Percentiles rank a stretch among this genome's conserved stretches.
Evolutionary conservation across 1,140 invertebrate genomes (phyloP).

Genomic region (Globodera ellingtonae): DNA sequence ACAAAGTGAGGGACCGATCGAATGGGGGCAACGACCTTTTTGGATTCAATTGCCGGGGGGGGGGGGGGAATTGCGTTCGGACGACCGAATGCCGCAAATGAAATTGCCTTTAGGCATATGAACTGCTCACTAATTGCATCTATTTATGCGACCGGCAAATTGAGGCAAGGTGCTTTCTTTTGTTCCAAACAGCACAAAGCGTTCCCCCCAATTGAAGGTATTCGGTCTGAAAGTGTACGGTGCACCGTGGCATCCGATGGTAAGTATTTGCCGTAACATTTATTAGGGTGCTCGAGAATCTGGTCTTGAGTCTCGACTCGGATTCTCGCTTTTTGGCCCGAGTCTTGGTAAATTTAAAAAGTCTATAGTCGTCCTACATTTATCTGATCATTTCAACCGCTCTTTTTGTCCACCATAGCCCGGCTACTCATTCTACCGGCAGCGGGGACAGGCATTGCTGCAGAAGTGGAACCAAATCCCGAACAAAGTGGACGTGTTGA

Average conservation of each 20-base stretch:
- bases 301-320: too few species aligned
- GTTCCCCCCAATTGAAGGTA: constrained; percentile 41
- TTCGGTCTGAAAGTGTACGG: constrained; percentile 62
- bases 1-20: constrained; percentile 32
- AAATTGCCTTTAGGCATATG: constrained; percentile 42
- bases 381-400: constrained; percentile 68
- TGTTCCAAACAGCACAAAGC: not conserved
- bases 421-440: constrained; percentile 60
- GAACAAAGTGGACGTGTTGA: constrained; percentile 75
- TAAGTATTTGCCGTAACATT: not conserved
- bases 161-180: constrained; percentile 43
- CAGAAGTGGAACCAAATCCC: constrained; percentile 81
- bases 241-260: constrained; percentile 70
- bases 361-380: constrained; percentile 30
- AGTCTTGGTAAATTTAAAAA: too few species aligned
- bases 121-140: constrained; percentile 61
- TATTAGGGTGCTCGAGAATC: too few species aligned
- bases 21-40: too few species aligned
- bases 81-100: too few species aligned
- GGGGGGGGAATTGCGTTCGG: too few species aligned
- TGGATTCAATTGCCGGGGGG: too few species aligned
- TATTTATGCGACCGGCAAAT: constrained; percentile 59
- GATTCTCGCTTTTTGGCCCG: too few species aligned
- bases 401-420: constrained; percentile 44
- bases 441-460: constrained; percentile 73